Percentiles rank a stretch among this genome's conserved stretches.
phyloP scores from a whole-genome alignment of 2,888 invertebrate species.

The Drosophila vallismaia region DNA sequence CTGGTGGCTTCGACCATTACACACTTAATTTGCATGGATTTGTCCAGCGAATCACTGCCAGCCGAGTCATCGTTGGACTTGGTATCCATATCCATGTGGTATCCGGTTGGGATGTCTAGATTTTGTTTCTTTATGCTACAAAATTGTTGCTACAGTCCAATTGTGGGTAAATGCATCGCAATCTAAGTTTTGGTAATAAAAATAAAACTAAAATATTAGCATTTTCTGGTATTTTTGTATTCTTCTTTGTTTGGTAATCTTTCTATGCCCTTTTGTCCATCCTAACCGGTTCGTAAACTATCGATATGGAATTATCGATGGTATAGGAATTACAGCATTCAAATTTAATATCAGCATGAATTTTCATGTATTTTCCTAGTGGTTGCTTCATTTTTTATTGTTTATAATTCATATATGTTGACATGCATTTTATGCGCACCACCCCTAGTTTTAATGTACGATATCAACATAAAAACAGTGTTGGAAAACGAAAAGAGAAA shows the following conservation, averaged over 20 bases:
- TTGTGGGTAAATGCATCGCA: constrained; percentile 44
- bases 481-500: neutral
- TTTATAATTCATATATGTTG: no score
- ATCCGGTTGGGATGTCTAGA: constrained; percentile 12
- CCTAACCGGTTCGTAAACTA: neutral
- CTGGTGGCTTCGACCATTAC: constrained; percentile 73
- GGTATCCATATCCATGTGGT: constrained; percentile 68
- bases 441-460: no score
- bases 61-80: constrained; percentile 81
- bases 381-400: no score
- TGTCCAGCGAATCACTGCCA: constrained; percentile 81
- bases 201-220: constrained; percentile 7
- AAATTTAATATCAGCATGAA: no score
- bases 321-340: no score
- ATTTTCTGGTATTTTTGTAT: neutral
- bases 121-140: neutral
- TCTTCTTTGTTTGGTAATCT: neutral
- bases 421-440: no score
- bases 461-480: no score
- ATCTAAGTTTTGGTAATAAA: constrained; percentile 23
- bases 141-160: constrained; percentile 21
- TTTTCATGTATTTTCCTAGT: no score
- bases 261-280: no score
- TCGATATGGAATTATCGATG: neutral
- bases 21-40: constrained; percentile 80